Evolutionary conservation across 2,888 invertebrate species (phyloP), one percentile per base, ranked within the genome.

Genomic region (Cremastinae sp.): DNA sequence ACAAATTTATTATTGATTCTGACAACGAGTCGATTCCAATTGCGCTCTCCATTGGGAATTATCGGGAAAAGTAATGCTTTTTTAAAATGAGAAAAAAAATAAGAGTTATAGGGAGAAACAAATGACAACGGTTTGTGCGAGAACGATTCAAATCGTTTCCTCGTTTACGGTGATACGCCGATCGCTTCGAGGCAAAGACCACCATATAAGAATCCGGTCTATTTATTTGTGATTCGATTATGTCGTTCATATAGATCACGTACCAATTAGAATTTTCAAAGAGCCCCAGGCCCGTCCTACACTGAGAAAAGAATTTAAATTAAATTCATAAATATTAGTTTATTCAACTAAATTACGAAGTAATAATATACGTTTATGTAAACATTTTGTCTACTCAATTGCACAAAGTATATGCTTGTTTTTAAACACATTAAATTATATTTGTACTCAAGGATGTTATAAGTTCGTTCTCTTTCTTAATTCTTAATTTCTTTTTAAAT

Each of bases 81-180:
- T 4, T 36, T 34, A 9, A 14, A 62, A 51, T 47, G 16, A 47
- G 9, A 51, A 64, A 7, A 38, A 78, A 65, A 75, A 72, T 59
- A 12, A 70, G 36, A 16, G 71, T 45, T 45, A 47, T n/a, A 69
- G 65, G 74, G 69, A 73, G 73, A 49, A 51, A 54, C 16, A 38
- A 47, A 18, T 49, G 70, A 58, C 54, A 64, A 64, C 36, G 10
- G 59, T 43, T 77, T 79, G 69, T 74, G 68, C 68, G 74, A 78
- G 65, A 78, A 66, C 79, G 84, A 85, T 85, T 82, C 81, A 86
- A 87, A 87, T 85, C 81, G 83, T 85, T 88, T 88, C 86, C 87
- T 86, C 80, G 82, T 87, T 34, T 45, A 62, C 69, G 34, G 56
- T 64, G 70, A 78, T 75, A 72, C 71, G 45, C 36, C 51, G 36